Conservation (phyloP, 2,888 invertebrate genomes). For the Tetramorium bicarinatum region DNA sequence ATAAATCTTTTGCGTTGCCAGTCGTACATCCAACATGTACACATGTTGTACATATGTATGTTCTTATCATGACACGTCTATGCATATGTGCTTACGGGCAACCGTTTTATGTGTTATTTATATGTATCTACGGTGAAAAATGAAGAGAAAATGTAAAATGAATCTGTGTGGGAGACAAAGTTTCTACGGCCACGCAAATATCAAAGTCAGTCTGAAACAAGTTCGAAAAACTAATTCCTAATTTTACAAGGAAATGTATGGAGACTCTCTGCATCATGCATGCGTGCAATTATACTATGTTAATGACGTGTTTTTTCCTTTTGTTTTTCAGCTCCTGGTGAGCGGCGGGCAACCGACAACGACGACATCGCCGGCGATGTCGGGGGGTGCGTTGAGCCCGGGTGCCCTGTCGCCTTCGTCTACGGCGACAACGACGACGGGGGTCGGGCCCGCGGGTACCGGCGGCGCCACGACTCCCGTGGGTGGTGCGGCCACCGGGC, state of each 20-base stretch:
- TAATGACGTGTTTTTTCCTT: background rate
- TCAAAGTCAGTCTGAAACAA: background rate
- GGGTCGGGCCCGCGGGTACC: slow-evolving; percentile 77
- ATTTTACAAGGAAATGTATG: slow-evolving; percentile 24
- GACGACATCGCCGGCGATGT: slow-evolving; percentile 91
- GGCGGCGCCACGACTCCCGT: slow-evolving; percentile 85
- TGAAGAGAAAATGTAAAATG: slow-evolving; percentile 3
- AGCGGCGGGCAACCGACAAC: slow-evolving; percentile 91
- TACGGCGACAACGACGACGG: slow-evolving; percentile 85
- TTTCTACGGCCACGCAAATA: background rate
- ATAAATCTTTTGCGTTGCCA: slow-evolving; percentile 8
- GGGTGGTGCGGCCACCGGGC: slow-evolving; percentile 76
- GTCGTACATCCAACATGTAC: slow-evolving; percentile 1
- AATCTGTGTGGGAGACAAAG: background rate
- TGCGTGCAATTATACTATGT: slow-evolving; percentile 25
- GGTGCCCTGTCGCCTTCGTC: slow-evolving; percentile 89
- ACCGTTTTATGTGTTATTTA: slow-evolving; percentile 25
- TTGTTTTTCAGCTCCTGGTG: slow-evolving; percentile 90
- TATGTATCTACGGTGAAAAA: slow-evolving; percentile 44
- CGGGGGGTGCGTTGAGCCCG: slow-evolving; percentile 92
- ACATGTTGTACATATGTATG: slow-evolving; percentile 41
- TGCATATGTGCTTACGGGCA: slow-evolving; percentile 1
- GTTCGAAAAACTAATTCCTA: slow-evolving; percentile 13
- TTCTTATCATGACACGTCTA: slow-evolving; percentile 24
- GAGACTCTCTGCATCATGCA: background rate